These are phyloP conservation scores for Varecia variegata DNA, from an alignment of 2,797 vertebrate genomes.

Conservation along the genomic window DNA sequence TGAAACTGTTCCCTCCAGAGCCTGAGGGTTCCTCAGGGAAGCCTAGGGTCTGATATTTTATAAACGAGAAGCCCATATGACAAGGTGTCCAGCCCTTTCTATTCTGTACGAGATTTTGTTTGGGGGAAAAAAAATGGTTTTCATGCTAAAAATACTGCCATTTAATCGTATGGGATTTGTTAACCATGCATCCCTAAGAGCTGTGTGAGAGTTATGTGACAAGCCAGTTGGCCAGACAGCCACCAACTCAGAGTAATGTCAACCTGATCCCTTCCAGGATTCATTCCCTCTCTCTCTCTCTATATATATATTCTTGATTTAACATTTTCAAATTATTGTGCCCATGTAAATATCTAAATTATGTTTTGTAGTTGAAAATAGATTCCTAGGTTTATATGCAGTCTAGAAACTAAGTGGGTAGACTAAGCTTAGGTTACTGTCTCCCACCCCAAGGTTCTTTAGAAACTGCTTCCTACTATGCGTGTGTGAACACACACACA, in stretches of 20 bases:
- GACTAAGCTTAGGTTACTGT: neutral
- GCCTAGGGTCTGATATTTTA: neutral
- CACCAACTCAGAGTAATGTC: neutral
- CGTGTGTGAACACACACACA: neutral
- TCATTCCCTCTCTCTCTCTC: too few species aligned
- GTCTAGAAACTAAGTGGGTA: neutral
- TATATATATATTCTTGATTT: neutral
- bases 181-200: neutral
- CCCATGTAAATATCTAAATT: neutral
- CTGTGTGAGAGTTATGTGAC: neutral
- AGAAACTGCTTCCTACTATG: neutral
- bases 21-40: neutral
- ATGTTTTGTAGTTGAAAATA: neutral
- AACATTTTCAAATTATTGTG: neutral
- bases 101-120: neutral
- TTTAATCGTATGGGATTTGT: neutral
- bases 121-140: neutral
- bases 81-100: neutral
- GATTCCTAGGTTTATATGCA: neutral
- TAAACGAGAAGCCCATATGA: neutral
- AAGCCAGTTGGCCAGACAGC: neutral
- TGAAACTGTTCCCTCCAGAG: neutral
- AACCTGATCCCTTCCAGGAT: neutral
- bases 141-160: neutral
- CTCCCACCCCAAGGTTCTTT: neutral